Evolutionary conservation across 1,140 invertebrate species (phyloP), one percentile per base, ranked within the genome.

Genomic region (Akabosia matsudoensis): DNA sequence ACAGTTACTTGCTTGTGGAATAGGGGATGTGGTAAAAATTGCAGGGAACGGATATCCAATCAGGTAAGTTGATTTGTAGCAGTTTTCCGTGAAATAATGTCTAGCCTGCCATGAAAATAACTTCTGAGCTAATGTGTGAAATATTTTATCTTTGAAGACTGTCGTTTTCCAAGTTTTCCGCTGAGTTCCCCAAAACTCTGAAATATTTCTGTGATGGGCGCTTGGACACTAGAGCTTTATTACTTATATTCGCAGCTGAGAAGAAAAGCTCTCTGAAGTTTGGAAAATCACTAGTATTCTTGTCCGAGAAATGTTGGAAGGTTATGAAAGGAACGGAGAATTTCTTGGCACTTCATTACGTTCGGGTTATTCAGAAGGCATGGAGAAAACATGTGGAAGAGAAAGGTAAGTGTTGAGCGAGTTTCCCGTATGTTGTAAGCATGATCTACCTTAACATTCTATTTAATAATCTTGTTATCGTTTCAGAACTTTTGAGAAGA

Each of bases 21-120:
- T 79, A 74, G 78, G 74, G 0, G 78, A 79, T 71, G 61, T 77
- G 24, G 74, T 79, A 13, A 33, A 74, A 28, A 75, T 79, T 33
- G 73, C 78, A 22, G 78, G 78, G 33, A 79, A 79, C 61, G 78
- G 78, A 16, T 77, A 45, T 61, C 78, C 78, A 30, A 77, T 79
- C 18, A 71, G 78, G 78, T 78, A 74, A 30, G 33, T 70, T n/a
- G n/a, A n/a, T n/a, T n/a, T n/a, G n/a, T n/a, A n/a, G n/a, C n/a
- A n/a, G 10, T 64, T 64, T 64, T n/a, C n/a, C n/a, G n/a, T n/a
- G n/a, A n/a, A n/a, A n/a, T n/a, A n/a, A n/a, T n/a, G n/a, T n/a
- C n/a, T n/a, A n/a, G n/a, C n/a, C n/a, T n/a, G n/a, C n/a, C n/a
- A n/a, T n/a, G n/a, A n/a, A n/a, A n/a, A n/a, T n/a, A n/a, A n/a